A percentile compares a stretch with the other conserved stretches of the same genome.
phyloP scores from a whole-genome alignment of 2,113 vertebrate genomes.

The Tragulus kanchil region DNA sequence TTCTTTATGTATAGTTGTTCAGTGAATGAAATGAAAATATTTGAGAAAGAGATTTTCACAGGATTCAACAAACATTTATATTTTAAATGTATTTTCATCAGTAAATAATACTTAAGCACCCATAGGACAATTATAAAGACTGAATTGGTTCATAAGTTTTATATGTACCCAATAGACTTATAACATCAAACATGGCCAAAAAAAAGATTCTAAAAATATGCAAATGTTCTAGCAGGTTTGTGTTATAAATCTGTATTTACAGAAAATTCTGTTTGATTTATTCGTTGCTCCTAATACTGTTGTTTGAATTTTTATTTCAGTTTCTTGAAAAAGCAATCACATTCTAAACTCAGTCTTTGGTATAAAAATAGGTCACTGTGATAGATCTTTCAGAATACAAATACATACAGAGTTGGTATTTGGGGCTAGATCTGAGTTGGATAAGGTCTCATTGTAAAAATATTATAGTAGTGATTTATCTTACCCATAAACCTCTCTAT shows the following conservation, averaged over 20 bases:
- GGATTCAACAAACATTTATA: constrained; percentile 7
- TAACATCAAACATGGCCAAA: not conserved
- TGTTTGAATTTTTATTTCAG: constrained; percentile 80
- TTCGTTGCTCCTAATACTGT: constrained; percentile 77
- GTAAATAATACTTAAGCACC: constrained; percentile 1
- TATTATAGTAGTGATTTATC: constrained; percentile 83
- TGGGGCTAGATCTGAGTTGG: constrained; percentile 64
- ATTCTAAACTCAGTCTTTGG: constrained; percentile 67
- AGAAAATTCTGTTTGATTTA: constrained; percentile 67
- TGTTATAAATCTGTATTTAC: constrained; percentile 46
- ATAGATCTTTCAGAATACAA: constrained; percentile 73
- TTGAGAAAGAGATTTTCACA: constrained; percentile 44
- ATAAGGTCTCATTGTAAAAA: constrained; percentile 80
- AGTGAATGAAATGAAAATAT: constrained; percentile 44
- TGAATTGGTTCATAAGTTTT: constrained; percentile 19
- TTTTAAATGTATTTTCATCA: constrained; percentile 59
- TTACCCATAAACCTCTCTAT: constrained; percentile 69
- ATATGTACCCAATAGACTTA: not conserved
- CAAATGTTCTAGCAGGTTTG: constrained; percentile 60
- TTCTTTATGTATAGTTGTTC: not conserved
- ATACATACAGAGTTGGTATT: constrained; percentile 76
- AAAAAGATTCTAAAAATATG: constrained; percentile 71
- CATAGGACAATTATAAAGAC: not conserved
- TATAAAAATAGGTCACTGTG: constrained; percentile 74
- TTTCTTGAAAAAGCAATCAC: constrained; percentile 82